Evolutionary conservation across 2,113 vertebrate genomes (phyloP).

Genomic region (Atrichornis clamosus): DNA sequence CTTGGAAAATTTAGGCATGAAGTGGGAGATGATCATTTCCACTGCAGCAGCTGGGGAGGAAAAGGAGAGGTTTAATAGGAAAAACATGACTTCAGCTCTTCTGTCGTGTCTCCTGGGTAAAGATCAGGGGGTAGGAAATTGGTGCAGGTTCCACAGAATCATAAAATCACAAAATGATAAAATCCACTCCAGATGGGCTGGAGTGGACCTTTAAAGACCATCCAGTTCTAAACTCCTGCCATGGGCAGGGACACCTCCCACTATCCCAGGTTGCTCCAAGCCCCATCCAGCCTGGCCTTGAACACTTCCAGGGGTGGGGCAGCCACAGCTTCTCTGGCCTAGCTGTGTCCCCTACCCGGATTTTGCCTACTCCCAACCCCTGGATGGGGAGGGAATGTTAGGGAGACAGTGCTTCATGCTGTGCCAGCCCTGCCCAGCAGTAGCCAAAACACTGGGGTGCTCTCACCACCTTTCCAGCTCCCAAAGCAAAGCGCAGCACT

Average conservation of each 20-base stretch:
- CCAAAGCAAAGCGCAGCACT: background rate
- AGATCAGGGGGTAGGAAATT: background rate
- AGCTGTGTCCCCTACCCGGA: background rate
- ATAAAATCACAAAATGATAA: background rate
- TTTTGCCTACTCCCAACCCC: too few relatives aligned
- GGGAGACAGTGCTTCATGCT: background rate
- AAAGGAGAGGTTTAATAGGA: background rate
- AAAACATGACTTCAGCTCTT: background rate
- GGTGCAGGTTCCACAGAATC: background rate
- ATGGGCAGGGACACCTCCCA: background rate
- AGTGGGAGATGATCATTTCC: background rate
- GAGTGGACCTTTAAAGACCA: background rate
- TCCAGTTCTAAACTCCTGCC: rapidly evolving
- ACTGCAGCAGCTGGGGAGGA: background rate
- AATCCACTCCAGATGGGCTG: too few relatives aligned
- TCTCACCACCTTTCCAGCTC: background rate
- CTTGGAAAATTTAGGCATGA: background rate
- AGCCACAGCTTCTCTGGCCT: background rate
- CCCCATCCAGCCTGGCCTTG: rapidly evolving
- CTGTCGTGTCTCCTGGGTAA: background rate
- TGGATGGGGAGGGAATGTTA: background rate
- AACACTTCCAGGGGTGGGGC: background rate
- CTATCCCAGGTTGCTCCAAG: rapidly evolving
- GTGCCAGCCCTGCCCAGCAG: background rate
- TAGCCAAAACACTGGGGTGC: background rate